Percentiles rank a stretch among this genome's conserved stretches.
phyloP scores from a whole-genome alignment of 2,888 invertebrate species.

The Empis stercorea region DNA sequence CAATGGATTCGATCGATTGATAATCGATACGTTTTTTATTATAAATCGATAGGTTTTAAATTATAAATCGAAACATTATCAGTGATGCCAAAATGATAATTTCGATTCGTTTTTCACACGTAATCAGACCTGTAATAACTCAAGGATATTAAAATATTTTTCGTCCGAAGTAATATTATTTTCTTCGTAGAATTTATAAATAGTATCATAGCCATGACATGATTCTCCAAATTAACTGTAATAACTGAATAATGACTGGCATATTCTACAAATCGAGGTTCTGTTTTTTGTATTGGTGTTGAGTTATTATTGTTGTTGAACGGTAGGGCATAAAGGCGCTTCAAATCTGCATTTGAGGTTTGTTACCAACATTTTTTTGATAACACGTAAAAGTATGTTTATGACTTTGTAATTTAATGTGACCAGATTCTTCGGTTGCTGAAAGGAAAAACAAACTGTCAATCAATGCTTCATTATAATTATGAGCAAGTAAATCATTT shows the following conservation, averaged over 20 bases:
- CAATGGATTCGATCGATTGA: too few species aligned
- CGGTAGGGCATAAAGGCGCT: background rate
- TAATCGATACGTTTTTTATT: too few species aligned
- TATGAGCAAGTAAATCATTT: background rate
- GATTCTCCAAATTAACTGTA: background rate
- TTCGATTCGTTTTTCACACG: too few species aligned
- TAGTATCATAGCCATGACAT: too few species aligned
- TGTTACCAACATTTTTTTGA: background rate
- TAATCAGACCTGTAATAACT: too few species aligned
- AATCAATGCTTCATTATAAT: background rate
- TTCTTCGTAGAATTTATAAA: too few species aligned
- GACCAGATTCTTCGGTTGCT: background rate
- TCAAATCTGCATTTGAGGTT: background rate
- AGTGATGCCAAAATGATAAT: too few species aligned
- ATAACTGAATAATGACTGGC: too few species aligned
- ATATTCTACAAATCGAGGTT: background rate
- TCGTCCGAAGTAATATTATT: too few species aligned
- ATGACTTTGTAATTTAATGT: background rate
- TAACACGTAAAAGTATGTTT: conserved; percentile 1
- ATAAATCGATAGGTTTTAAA: too few species aligned
- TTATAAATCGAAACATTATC: too few species aligned
- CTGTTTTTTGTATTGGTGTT: background rate
- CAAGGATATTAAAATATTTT: too few species aligned
- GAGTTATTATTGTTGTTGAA: background rate
- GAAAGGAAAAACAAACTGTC: background rate